phyloP scores from a whole-genome alignment of 2,888 invertebrate genomes.

The Diabrotica balteata region DNA sequence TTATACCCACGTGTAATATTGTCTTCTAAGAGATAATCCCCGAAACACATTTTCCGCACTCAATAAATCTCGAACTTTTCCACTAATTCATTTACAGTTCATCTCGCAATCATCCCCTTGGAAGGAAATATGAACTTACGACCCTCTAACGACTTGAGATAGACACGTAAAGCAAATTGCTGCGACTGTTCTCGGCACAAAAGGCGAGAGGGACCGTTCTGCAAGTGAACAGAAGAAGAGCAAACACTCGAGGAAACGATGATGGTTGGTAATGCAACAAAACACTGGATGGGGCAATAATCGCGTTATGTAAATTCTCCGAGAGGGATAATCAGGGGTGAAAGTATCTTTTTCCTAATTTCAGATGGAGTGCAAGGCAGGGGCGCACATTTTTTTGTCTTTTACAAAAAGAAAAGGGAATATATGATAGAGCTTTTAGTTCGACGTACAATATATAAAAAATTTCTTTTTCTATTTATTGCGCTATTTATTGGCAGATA shows the following conservation, averaged over 20 bases:
- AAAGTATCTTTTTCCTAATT: conserved; percentile 31
- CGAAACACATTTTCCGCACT: too few species aligned
- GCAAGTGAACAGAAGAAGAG: conserved; percentile 12
- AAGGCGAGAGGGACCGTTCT: conserved; percentile 5
- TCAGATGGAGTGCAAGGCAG: conserved; percentile 13
- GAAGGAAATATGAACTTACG: too few species aligned
- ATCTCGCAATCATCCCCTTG: too few species aligned
- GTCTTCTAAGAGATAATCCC: too few species aligned
- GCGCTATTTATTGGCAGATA: too few species aligned
- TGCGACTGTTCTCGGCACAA: conserved; percentile 9
- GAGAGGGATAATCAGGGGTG: conserved; percentile 37
- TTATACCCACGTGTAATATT: too few species aligned
- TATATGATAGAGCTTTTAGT: background rate
- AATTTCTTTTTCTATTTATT: background rate
- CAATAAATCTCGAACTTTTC: too few species aligned
- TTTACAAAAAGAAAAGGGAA: too few species aligned
- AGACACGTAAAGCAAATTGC: conserved; percentile 10
- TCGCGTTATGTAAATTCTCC: conserved; percentile 51
- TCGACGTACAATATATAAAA: conserved; percentile 13
- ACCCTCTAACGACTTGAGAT: background rate
- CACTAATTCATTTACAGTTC: too few species aligned
- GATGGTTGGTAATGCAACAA: conserved; percentile 42
- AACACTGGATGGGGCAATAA: conserved; percentile 49
- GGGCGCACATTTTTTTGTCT: background rate
- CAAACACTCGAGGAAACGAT: conserved; percentile 29